Base-by-base conservation (phyloP, 2,113 vertebrate genomes). In the Micromys minutus region DNA sequence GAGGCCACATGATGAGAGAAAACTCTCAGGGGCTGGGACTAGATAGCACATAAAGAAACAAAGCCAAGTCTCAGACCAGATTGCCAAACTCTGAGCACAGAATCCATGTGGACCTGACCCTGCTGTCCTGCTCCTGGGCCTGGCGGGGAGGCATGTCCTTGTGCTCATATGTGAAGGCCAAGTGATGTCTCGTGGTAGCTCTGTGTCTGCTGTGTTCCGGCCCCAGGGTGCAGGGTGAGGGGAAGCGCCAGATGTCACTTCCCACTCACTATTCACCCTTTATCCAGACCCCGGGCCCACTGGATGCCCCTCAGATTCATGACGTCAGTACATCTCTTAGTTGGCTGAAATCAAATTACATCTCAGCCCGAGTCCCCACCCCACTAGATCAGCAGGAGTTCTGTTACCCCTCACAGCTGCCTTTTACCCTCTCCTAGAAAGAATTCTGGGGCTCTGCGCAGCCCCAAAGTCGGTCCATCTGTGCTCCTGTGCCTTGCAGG, bases 151-250 rank as follows among this genome's bases (percentile, higher is more conserved):
- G 76, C 94, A 95, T 0, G 95, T 87, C 97, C 92, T 97, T 97
- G 95, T 91, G 77, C 55, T 96, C 97, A 91, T 91, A 91, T 94
- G 96, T 96, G 97, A 97, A 97, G 97, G 96, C 96, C 89, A 3
- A 86, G 52, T 31, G 31, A 63, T 50, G 16, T 61, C 97, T 96
- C n/a, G 7, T 94, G 97, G 88, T 42, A 42, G 61, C 34, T 89
- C 84, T 93, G 85, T 93, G 85, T 88, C 93, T 92, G 95, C 86
- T 47, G 47, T 69, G 88, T 93, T 92, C 72, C 80, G 74, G 96
- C 95, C 94, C 59, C 94, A 52, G 96, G 97, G 96, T 81, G 4
- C 81, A 63, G 95, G 88, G 89, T 80, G 80, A 71, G 88, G 84
- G 90, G 76, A n/a, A 89, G 87, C 85, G 39, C 91, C 97, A 97